A percentile compares a stretch with the other conserved stretches of the same genome.
phyloP scores from a whole-genome alignment of 1,140 invertebrate species.

The Brachystomella parvula region DNA sequence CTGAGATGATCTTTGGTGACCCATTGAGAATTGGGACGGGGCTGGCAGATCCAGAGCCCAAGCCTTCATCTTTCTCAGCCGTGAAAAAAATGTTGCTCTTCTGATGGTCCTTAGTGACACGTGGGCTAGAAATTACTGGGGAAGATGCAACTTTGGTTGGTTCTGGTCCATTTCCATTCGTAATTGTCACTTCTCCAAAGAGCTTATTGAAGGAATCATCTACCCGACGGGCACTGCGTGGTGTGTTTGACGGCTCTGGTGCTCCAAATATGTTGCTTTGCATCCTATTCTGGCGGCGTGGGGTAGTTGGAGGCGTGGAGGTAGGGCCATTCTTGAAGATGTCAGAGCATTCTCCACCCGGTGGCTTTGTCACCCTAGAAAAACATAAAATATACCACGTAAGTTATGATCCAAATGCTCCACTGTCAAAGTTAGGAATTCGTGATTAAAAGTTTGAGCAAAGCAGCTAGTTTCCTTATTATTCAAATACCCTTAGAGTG shows the following conservation, averaged over 20 bases:
- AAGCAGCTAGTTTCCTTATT: too few species aligned
- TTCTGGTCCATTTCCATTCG: slow-evolving; percentile 35
- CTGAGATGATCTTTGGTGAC: slow-evolving; percentile 43
- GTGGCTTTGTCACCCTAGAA: slow-evolving; percentile 56
- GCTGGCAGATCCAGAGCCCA: slow-evolving; percentile 24
- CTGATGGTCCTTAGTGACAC: slow-evolving; percentile 42
- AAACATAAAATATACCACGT: slow-evolving; percentile 25
- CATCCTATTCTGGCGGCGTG: slow-evolving; percentile 39
- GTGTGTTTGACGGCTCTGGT: slow-evolving; percentile 15
- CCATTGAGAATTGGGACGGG: slow-evolving; percentile 24
- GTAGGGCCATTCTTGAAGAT: slow-evolving; percentile 49
- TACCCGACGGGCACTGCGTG: slow-evolving; percentile 42
- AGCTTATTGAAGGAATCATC: slow-evolving; percentile 49
- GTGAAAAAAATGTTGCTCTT: slow-evolving; percentile 41
- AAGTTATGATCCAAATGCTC: too few species aligned
- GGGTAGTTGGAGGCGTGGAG: slow-evolving; percentile 45
- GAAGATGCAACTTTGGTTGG: slow-evolving; percentile 20
- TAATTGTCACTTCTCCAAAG: slow-evolving; percentile 46
- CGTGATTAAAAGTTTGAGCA: too few species aligned
- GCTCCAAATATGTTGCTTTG: slow-evolving; percentile 37
- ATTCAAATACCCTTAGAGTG: too few species aligned
- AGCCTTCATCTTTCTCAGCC: slow-evolving; percentile 41
- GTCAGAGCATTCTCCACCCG: slow-evolving; percentile 56
- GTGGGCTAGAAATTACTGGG: slow-evolving; percentile 30
- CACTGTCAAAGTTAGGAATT: too few species aligned